These are phyloP conservation scores for Cryptops parisi DNA, from an alignment of 2,888 invertebrate genomes.

Conservation along the genomic window DNA sequence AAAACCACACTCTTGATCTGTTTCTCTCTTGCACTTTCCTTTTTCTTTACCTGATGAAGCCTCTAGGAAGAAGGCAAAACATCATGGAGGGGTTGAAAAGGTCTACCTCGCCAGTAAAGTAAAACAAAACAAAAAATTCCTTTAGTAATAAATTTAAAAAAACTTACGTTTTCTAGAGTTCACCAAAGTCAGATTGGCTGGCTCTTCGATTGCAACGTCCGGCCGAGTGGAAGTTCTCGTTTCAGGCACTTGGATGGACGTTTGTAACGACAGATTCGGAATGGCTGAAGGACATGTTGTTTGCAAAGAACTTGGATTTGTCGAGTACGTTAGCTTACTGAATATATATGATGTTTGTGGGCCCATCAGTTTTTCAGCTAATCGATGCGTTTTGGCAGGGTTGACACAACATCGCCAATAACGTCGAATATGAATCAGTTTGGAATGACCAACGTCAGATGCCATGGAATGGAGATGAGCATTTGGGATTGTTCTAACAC, in stretches of 20 bases:
- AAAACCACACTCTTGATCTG: too few species aligned
- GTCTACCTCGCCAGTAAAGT: too few species aligned
- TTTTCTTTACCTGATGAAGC: too few species aligned
- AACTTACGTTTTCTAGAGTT: neutral
- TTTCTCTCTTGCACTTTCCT: too few species aligned
- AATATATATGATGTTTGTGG: too few species aligned
- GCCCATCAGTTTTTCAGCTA: too few species aligned
- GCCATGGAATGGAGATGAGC: slow-evolving; percentile 1
- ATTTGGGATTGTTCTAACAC: neutral
- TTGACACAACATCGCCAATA: neutral
- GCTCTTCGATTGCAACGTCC: neutral
- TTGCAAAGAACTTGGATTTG: slow-evolving; percentile 6
- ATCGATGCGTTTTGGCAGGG: too few species aligned
- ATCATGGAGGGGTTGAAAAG: too few species aligned
- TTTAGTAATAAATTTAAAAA: too few species aligned
- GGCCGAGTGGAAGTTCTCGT: slow-evolving; percentile 3
- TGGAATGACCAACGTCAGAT: slow-evolving; percentile 1
- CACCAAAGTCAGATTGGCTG: slow-evolving; percentile 3
- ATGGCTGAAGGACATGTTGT: slow-evolving; percentile 6
- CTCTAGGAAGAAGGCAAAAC: too few species aligned
- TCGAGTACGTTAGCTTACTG: neutral
- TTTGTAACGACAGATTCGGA: slow-evolving; percentile 2
- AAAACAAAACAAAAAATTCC: too few species aligned
- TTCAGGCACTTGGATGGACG: neutral
- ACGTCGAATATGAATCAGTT: neutral